Conservation (phyloP, 2,888 invertebrate species). For the Aphelenchoides bicaudatus region DNA sequence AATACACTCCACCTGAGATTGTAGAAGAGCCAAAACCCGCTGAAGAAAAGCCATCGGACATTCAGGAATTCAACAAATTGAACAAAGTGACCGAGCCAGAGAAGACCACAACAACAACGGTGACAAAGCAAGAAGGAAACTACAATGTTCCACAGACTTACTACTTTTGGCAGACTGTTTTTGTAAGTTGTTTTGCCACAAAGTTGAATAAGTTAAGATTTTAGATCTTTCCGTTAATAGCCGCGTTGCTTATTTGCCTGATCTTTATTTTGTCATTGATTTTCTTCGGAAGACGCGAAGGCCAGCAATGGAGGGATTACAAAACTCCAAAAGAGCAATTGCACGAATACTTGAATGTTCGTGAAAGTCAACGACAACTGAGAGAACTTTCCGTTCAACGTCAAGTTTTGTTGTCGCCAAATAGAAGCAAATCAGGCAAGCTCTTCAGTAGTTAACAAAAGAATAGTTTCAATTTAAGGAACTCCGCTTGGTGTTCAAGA, state of each 20-base stretch:
- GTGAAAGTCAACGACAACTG: constrained; percentile 56
- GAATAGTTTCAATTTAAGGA: too few species aligned
- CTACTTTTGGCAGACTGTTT: constrained; percentile 49
- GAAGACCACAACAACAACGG: too few species aligned
- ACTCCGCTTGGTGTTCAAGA: constrained; percentile 31
- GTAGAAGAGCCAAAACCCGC: too few species aligned
- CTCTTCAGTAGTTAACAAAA: too few species aligned
- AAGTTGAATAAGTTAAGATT: constrained; percentile 16
- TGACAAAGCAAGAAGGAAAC: too few species aligned
- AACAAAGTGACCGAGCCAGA: too few species aligned
- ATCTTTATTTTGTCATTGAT: constrained; percentile 50
- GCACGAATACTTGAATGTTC: constrained; percentile 55
- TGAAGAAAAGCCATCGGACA: too few species aligned
- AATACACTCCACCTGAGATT: too few species aligned
- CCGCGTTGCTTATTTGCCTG: constrained; percentile 50
- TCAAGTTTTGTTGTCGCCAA: constrained; percentile 45
- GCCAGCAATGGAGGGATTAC: constrained; percentile 60
- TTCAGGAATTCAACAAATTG: too few species aligned
- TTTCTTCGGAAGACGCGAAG: constrained; percentile 60
- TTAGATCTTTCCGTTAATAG: constrained; percentile 48
- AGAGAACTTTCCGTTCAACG: constrained; percentile 58
- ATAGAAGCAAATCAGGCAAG: constrained; percentile 26
- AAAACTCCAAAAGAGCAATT: constrained; percentile 59
- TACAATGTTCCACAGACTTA: constrained; percentile 68
- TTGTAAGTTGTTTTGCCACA: constrained; percentile 27